A percentile compares a stretch with the other conserved stretches of the same genome.
Conservation (phyloP, 2,797 vertebrate species). For the Gymnopithys bicolor region DNA sequence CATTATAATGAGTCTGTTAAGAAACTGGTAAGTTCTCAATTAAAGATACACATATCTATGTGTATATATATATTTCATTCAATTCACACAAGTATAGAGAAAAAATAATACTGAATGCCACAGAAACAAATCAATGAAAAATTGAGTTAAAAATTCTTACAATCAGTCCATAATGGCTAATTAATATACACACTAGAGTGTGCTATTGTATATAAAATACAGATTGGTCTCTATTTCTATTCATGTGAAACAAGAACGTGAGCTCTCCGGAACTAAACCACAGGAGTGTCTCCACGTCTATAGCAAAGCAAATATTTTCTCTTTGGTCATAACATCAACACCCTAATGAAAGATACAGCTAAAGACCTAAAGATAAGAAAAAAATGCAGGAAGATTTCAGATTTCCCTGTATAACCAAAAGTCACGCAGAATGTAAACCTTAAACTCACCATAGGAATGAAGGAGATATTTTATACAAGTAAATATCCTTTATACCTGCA, state of each 20-base stretch:
- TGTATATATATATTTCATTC: neutral
- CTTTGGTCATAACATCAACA: neutral
- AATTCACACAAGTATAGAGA: neutral
- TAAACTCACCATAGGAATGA: neutral
- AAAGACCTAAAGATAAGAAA: neutral
- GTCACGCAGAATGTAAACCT: neutral
- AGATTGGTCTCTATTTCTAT: neutral
- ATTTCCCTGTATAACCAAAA: neutral
- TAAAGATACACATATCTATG: neutral
- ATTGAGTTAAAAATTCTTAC: neutral
- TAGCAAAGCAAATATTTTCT: neutral
- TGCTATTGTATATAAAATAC: slow-evolving; percentile 52
- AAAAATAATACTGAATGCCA: neutral
- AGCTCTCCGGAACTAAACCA: neutral
- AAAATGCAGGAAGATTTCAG: neutral
- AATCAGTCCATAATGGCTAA: neutral
- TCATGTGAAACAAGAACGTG: neutral
- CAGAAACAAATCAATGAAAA: neutral
- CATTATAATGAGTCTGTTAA: neutral
- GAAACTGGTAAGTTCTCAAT: neutral
- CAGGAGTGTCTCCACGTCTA: neutral
- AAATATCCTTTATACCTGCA: neutral
- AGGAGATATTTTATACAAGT: neutral
- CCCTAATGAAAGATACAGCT: neutral
- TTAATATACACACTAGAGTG: slow-evolving; percentile 48